Conservation (phyloP, 92 coral and sea anemone species). For the Epizoanthus stellaris region DNA sequence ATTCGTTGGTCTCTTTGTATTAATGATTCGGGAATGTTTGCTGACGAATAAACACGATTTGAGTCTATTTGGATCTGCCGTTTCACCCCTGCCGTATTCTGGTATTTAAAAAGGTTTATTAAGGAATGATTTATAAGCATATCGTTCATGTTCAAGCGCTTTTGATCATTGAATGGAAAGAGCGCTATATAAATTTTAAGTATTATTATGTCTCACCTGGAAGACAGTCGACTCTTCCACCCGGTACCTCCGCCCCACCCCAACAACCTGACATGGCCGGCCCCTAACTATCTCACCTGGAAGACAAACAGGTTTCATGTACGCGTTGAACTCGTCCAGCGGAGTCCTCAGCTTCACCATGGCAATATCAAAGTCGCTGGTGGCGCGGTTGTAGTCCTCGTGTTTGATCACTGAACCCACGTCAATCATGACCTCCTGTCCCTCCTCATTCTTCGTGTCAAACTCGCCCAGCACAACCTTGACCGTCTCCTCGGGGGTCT, state of each 20-base stretch:
- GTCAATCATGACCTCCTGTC: slow-evolving; percentile 45
- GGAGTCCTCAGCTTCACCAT: slow-evolving; percentile 42
- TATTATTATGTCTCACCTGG: slow-evolving; percentile 1
- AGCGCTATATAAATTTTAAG: no score
- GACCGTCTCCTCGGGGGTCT: neutral
- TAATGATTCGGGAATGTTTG: no score
- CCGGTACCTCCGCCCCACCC: no score
- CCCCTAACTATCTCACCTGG: neutral
- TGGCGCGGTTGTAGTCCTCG: slow-evolving; percentile 1
- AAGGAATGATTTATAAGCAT: no score
- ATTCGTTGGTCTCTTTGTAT: no score
- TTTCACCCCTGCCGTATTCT: no score
- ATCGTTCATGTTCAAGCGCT: no score
- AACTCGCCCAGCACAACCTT: slow-evolving; percentile 49
- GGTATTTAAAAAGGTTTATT: no score
- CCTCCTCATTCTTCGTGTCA: slow-evolving; percentile 45
- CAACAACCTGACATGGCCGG: no score
- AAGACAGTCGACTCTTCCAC: slow-evolving; percentile 22
- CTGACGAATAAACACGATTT: no score
- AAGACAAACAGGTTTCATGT: slow-evolving; percentile 62
- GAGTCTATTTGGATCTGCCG: no score
- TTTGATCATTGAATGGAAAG: no score
- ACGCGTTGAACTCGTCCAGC: slow-evolving; percentile 48
- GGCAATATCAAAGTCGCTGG: slow-evolving; percentile 52
- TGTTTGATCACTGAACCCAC: slow-evolving; percentile 39